Conservation (phyloP, 2,113 vertebrate genomes). For the Gobio gobio region DNA sequence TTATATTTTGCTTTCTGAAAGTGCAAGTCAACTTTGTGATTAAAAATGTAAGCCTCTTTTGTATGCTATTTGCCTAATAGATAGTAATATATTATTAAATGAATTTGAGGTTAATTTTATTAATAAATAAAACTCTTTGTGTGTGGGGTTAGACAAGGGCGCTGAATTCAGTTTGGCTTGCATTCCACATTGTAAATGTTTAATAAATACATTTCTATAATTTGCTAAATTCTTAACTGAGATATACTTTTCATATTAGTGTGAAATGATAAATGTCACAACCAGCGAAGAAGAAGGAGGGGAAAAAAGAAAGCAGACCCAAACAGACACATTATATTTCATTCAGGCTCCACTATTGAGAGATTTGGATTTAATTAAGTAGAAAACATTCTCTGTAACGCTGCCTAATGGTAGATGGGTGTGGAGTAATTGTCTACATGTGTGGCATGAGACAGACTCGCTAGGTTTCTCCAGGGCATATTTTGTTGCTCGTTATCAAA, state of each 20-base stretch:
- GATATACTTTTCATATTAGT: background rate
- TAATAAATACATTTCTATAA: background rate
- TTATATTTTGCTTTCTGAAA: background rate
- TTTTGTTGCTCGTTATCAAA: slow-evolving; percentile 71
- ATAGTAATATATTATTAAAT: background rate
- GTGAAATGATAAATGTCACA: background rate
- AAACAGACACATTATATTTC: slow-evolving; percentile 69
- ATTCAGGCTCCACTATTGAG: slow-evolving; percentile 70
- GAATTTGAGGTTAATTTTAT: background rate
- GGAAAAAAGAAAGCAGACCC: slow-evolving; percentile 19
- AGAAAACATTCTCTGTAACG: slow-evolving; percentile 70
- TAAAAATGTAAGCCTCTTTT: background rate
- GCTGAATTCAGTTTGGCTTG: background rate
- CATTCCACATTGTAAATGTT: background rate
- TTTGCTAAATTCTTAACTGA: background rate
- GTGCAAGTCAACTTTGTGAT: background rate
- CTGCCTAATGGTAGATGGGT: slow-evolving; percentile 64
- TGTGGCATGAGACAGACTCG: slow-evolving; percentile 70
- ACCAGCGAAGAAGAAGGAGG: background rate
- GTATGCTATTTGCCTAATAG: background rate
- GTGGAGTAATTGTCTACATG: slow-evolving; percentile 73
- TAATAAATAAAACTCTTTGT: background rate
- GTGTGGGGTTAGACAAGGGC: background rate
- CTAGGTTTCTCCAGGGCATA: slow-evolving; percentile 65
- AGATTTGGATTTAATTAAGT: slow-evolving; percentile 71